Conservation (phyloP, 2,113 vertebrate genomes). For the Monopterus albus region DNA sequence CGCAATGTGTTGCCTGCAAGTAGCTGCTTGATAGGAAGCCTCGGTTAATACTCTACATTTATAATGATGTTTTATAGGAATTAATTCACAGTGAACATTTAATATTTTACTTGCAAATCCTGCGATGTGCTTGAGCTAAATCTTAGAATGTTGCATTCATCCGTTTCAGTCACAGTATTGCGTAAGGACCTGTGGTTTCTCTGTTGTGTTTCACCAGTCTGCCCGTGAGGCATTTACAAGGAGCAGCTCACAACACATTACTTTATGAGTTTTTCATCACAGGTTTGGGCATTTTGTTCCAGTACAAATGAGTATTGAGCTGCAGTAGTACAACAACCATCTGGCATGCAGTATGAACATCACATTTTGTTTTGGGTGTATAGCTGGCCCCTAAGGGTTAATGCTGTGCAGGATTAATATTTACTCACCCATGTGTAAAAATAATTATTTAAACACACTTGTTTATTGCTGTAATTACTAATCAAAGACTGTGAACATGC, state of each 20-base stretch:
- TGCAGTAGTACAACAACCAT: slow-evolving; percentile 6
- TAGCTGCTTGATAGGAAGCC: slow-evolving; percentile 16
- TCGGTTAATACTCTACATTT: slow-evolving; percentile 3
- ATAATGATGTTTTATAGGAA: slow-evolving; percentile 46
- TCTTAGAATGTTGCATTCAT: too few relatives aligned
- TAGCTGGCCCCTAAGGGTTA: slow-evolving; percentile 5
- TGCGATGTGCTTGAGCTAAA: too few relatives aligned
- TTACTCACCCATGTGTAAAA: background rate
- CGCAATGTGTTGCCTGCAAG: slow-evolving; percentile 1
- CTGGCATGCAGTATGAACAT: background rate
- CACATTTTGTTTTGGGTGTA: slow-evolving; percentile 15
- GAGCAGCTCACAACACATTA: background rate
- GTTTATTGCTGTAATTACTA: slow-evolving; percentile 20
- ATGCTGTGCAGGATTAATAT: slow-evolving; percentile 10
- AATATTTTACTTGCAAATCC: slow-evolving; percentile 14
- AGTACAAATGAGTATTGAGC: slow-evolving; percentile 10
- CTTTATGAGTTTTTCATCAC: background rate
- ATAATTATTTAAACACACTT: background rate
- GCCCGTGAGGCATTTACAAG: slow-evolving; percentile 18
- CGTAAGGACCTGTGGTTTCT: slow-evolving; percentile 7
- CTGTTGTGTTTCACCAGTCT: slow-evolving; percentile 1
- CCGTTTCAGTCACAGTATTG: background rate
- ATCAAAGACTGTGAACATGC: background rate
- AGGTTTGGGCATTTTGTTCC: slow-evolving; percentile 1
- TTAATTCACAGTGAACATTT: slow-evolving; percentile 37